phyloP scores from a whole-genome alignment of 2,888 invertebrate species.

The Coremacera marginata region DNA sequence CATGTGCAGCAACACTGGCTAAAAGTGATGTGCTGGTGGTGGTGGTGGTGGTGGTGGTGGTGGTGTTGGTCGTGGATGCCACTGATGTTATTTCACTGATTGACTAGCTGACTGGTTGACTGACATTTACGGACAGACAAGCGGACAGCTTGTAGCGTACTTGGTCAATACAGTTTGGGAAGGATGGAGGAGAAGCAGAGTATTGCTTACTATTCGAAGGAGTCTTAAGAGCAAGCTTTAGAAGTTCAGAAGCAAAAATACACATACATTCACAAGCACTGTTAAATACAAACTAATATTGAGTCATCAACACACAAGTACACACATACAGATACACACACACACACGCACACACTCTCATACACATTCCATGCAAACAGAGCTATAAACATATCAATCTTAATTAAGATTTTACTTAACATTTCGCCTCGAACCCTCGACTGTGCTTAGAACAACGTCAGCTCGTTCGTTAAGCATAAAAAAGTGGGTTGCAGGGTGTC shows the following conservation, averaged over 20 bases:
- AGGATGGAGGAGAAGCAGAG: neutral
- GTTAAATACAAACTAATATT: neutral
- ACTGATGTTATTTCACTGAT: neutral
- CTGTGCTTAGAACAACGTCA: neutral
- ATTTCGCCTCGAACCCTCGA: slow-evolving; percentile 6
- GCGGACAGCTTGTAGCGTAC: too few relatives aligned
- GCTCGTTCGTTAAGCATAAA: neutral
- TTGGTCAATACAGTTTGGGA: neutral
- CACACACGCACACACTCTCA: neutral
- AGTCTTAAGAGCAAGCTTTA: neutral
- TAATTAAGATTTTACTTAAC: slow-evolving; percentile 64
- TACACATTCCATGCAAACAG: neutral
- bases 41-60: neutral
- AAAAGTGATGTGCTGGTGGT: neutral
- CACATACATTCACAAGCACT: slow-evolving; percentile 23
- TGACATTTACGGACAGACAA: neutral
- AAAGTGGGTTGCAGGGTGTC: too few relatives aligned
- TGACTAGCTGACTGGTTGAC: neutral
- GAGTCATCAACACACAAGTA: neutral
- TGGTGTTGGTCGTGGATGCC: neutral
- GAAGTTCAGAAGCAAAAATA: neutral
- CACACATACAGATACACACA: too few relatives aligned
- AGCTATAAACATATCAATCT: slow-evolving; percentile 62
- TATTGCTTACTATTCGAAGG: neutral
- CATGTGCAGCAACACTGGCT: neutral